Base-by-base conservation (phyloP, 2,113 vertebrate genomes). In the Dicrurus megarhynchus region DNA sequence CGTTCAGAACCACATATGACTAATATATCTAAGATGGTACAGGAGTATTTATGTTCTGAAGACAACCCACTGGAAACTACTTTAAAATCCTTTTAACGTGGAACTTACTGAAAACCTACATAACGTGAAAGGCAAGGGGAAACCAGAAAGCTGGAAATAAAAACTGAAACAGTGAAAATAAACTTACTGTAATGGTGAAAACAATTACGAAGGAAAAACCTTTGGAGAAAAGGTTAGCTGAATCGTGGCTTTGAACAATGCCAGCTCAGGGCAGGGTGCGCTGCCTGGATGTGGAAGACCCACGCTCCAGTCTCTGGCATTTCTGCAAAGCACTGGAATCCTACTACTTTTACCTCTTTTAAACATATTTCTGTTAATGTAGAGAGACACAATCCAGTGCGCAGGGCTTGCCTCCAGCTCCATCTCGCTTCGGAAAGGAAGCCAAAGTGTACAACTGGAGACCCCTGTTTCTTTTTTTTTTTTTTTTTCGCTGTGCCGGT, bases 161-260 rank as follows among this genome's bases (percentile, higher is more conserved):
- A 67, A 87, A 32, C 2, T 33, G 79, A 57, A 87, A 71, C 46
- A 33, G 70, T 85, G 81, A 77, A 79, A 91, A 91, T 81, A 81
- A 95, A 95, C 73, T 95, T 85, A 68, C 75, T 61, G 61, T 57
- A 85, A 89, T 71, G 61, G 56, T 35, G 81, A 92, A 96, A 97
- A 96, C 67, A 97, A 91, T 95, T 84, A 92, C n/a, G 89, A 97
- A 97, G 87, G 94, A 79, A 89, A 96, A 97, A 96, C 79, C 74
- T 79, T 89, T 60, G 46, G 41, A 81, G 89, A 89, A 96, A 97
- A 95, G 59, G 79, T 97, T 94, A 89, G 75, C 91, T 71, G 49
- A 63, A 84, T 81, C 32, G n/a, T 92, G 52, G 47, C 53, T 95
- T 56, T 71, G 59, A 91, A 74, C 37, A 57, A 75, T 20, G 16